phyloP scores from a whole-genome alignment of 1,140 invertebrate genomes.

The Heterodera carotae region DNA sequence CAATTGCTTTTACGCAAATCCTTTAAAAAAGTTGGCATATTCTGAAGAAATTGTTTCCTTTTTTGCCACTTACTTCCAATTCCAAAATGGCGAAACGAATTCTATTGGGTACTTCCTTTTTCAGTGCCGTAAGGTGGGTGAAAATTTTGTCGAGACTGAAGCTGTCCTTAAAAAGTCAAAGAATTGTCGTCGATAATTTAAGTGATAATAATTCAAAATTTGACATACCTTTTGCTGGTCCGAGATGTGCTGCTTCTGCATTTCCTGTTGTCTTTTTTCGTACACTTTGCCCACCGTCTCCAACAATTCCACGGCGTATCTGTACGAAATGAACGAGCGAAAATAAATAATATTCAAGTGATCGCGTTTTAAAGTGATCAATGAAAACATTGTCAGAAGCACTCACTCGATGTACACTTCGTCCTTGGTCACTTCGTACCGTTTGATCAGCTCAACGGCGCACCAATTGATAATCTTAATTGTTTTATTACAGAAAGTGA shows the following conservation, averaged over 20 bases:
- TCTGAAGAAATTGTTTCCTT: neutral
- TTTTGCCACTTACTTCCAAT: conserved; percentile 3
- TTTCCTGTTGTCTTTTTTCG: conserved; percentile 23
- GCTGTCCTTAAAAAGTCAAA: neutral
- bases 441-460: conserved; percentile 33
- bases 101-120: conserved; percentile 25
- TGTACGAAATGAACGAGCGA: neutral
- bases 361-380: neutral
- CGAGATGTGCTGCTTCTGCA: neutral
- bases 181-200: neutral
- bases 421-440: conserved; percentile 33
- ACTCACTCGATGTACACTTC: conserved; percentile 40
- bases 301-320: conserved; percentile 36
- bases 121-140: conserved; percentile 19
- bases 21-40: neutral
- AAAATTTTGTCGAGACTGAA: conserved; percentile 24
- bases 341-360: neutral
- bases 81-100: conserved; percentile 38
- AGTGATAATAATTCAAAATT: neutral
- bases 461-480: conserved; percentile 43
- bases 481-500: too few species aligned
- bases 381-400: too few species aligned
- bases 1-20: conserved; percentile 37
- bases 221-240: neutral
- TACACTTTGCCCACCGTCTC: conserved; percentile 37